Percentiles rank a stretch among this genome's conserved stretches.
phyloP scores from a whole-genome alignment of 2,888 invertebrate species.

The Eupelmus urozonus region DNA sequence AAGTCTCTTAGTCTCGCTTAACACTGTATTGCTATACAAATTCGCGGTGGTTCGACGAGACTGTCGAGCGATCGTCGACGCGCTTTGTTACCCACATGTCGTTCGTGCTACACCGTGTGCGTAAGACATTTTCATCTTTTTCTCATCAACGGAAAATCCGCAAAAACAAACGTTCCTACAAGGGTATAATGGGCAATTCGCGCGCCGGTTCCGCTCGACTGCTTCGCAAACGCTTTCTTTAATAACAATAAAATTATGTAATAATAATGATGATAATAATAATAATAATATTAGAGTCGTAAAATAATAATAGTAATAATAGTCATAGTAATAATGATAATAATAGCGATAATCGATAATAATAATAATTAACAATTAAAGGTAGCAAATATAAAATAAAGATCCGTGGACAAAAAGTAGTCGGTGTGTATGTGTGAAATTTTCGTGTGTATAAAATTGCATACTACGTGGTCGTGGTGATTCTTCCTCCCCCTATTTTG shows the following conservation, averaged over 20 bases:
- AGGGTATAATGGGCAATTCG: constrained; percentile 25
- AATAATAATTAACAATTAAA: constrained; percentile 56
- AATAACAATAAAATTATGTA: constrained; percentile 51
- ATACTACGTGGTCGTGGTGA: constrained; percentile 67
- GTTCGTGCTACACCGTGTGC: constrained; percentile 36
- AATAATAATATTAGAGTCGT: constrained; percentile 55
- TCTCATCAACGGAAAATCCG: constrained; percentile 5
- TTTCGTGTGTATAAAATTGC: constrained; percentile 63
- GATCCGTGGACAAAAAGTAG: constrained; percentile 53
- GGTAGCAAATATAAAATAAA: constrained; percentile 63
- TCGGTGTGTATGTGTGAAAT: constrained; percentile 30
- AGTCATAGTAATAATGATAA: constrained; percentile 56
- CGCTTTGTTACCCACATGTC: neutral
- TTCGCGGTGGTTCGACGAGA: constrained; percentile 42
- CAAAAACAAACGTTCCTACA: neutral
- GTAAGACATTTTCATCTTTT: constrained; percentile 28
- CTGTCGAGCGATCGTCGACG: constrained; percentile 2
- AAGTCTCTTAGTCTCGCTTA: constrained; percentile 67
- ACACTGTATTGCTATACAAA: constrained; percentile 59
- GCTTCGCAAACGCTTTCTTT: constrained; percentile 23
- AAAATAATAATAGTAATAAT: constrained; percentile 57
- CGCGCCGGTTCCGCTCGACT: constrained; percentile 21
- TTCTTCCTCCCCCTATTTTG: constrained; percentile 56
- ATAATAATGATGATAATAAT: constrained; percentile 54
- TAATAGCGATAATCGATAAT: constrained; percentile 58